Percentiles rank a stretch among this genome's conserved stretches.
Evolutionary conservation across 2,888 invertebrate genomes (phyloP).

Genomic region (Dorcus hopei): DNA sequence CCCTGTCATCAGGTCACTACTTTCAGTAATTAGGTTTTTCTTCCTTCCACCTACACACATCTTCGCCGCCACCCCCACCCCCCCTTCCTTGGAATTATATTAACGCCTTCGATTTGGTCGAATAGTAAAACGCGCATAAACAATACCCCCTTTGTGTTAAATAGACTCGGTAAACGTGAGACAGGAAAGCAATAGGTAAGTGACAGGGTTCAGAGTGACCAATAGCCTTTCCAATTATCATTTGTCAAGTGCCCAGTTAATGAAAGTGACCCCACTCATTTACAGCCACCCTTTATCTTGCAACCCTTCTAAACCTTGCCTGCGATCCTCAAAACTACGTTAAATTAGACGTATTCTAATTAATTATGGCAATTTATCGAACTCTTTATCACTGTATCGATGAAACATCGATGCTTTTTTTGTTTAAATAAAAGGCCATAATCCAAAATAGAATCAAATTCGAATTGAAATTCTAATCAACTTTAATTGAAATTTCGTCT

Average conservation of each 20-base stretch:
- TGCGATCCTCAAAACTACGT: slow-evolving; percentile 23
- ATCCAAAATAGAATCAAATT: no score
- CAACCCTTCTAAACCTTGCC: slow-evolving; percentile 44
- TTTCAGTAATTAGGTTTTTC: slow-evolving; percentile 50
- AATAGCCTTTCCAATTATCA: slow-evolving; percentile 51
- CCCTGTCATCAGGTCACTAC: slow-evolving; percentile 47
- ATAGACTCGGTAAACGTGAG: slow-evolving; percentile 45
- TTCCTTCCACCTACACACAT: slow-evolving; percentile 40
- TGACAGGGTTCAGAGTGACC: slow-evolving; percentile 50
- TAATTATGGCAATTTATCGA: no score
- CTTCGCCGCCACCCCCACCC: slow-evolving; percentile 21
- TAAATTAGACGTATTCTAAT: slow-evolving; percentile 7
- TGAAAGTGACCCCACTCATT: slow-evolving; percentile 51
- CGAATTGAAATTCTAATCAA: no score
- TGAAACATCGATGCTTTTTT: no score
- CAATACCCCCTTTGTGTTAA: slow-evolving; percentile 25
- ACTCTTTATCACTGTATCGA: no score
- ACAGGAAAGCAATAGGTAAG: slow-evolving; percentile 42
- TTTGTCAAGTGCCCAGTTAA: slow-evolving; percentile 52
- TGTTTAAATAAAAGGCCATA: no score
- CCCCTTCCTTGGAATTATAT: neutral
- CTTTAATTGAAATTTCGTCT: no score
- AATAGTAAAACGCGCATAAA: neutral
- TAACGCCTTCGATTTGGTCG: neutral
- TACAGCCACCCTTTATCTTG: slow-evolving; percentile 49